Evolutionary conservation across 2,113 vertebrate genomes (phyloP).

Genomic region (Pseudonaja textilis): DNA sequence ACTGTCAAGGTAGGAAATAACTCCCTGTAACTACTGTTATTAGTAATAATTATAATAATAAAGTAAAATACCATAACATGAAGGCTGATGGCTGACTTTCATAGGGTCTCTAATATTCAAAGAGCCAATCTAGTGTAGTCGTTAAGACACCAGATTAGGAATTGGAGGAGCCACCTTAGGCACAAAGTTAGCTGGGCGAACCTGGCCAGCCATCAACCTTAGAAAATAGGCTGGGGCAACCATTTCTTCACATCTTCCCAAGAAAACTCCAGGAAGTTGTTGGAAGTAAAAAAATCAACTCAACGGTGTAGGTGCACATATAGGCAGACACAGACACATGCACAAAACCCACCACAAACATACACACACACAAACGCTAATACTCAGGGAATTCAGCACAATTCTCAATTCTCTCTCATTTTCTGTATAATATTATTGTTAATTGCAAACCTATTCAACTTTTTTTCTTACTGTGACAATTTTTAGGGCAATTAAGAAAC

Average conservation of each 20-base stretch:
- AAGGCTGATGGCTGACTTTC: neutral
- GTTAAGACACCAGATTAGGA: neutral
- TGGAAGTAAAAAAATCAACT: neutral
- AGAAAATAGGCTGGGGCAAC: neutral
- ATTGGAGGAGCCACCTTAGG: neutral
- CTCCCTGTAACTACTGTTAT: neutral
- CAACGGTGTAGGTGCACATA: fast-evolving
- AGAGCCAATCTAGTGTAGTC: neutral
- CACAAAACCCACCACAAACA: neutral
- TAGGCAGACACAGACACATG: neutral
- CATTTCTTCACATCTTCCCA: neutral
- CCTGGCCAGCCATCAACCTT: neutral
- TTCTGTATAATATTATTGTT: neutral
- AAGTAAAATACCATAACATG: neutral
- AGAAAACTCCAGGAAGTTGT: neutral
- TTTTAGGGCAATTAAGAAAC: neutral
- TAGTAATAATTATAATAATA: neutral
- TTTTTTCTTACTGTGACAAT: neutral
- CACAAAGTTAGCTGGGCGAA: neutral
- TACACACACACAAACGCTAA: neutral
- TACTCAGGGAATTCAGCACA: neutral
- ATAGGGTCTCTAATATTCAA: neutral
- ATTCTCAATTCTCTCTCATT: neutral
- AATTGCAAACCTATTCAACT: neutral
- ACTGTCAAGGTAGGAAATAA: neutral